Conservation (phyloP, 2,113 vertebrate species). For the Dasypus novemcinctus region DNA sequence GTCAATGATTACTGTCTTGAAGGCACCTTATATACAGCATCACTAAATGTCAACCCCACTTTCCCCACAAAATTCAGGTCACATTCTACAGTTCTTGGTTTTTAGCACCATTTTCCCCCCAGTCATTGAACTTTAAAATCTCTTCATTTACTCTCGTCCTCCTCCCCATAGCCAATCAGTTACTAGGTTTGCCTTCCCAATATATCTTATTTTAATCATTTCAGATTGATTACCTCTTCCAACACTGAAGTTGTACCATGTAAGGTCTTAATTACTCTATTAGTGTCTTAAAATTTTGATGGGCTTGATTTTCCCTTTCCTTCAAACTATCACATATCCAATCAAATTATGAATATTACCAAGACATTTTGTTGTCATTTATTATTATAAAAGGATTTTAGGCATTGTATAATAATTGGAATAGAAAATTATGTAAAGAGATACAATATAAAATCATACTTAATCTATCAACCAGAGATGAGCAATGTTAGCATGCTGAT, state of each 20-base stretch:
- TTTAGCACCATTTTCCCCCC: neutral
- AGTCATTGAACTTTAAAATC: neutral
- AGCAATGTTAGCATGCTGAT: neutral
- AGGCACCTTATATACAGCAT: no score
- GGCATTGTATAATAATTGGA: neutral
- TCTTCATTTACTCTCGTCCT: neutral
- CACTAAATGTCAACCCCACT: no score
- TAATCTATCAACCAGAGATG: neutral
- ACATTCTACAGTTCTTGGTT: neutral
- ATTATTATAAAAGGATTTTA: neutral
- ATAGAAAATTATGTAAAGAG: neutral
- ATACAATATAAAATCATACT: neutral
- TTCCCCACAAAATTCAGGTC: neutral
- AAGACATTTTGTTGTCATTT: neutral
- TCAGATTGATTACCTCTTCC: neutral
- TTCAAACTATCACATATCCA: conserved; percentile 7
- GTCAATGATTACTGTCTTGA: no score
- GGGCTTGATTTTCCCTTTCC: neutral
- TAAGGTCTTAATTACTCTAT: neutral
- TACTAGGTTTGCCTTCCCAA: neutral
- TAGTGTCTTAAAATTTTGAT: neutral
- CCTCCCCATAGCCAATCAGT: neutral
- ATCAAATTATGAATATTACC: neutral
- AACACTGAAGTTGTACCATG: neutral
- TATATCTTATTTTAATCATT: neutral